Conservation (phyloP, 2,113 vertebrate species). For the Oophaga pumilio region DNA sequence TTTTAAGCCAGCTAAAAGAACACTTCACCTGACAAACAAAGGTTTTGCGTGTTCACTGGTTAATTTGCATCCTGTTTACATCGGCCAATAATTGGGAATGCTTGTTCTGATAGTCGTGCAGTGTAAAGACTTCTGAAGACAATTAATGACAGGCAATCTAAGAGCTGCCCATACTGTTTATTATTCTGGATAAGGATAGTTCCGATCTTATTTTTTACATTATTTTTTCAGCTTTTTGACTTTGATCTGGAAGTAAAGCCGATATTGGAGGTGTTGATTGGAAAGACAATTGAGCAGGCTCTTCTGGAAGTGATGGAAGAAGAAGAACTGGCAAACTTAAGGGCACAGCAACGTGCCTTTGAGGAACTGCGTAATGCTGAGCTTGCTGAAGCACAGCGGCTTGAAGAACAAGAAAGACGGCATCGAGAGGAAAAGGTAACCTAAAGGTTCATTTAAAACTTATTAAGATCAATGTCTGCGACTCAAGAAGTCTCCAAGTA, state of each 20-base stretch:
- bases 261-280: slow-evolving; percentile 86
- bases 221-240: slow-evolving; percentile 83
- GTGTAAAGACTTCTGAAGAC: too few relatives aligned
- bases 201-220: background rate
- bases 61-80: too few relatives aligned
- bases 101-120: too few relatives aligned
- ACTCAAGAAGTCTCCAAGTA: background rate
- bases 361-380: slow-evolving; percentile 79
- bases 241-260: slow-evolving; percentile 92
- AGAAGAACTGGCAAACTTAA: slow-evolving; percentile 84
- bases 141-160: background rate
- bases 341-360: slow-evolving; percentile 73
- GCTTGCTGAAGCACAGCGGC: slow-evolving; percentile 84
- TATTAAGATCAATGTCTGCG: too few relatives aligned
- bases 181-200: background rate
- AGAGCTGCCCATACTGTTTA: background rate
- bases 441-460: background rate
- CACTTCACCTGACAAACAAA: too few relatives aligned
- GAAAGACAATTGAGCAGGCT: slow-evolving; percentile 90
- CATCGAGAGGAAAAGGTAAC: slow-evolving; percentile 81
- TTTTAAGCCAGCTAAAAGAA: too few relatives aligned
- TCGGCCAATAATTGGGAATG: too few relatives aligned
- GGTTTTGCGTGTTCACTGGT: too few relatives aligned
- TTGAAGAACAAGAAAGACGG: slow-evolving; percentile 86
- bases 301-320: slow-evolving; percentile 94